Conservation (phyloP, 2,888 invertebrate genomes). For the Yponomeuta sedellus region DNA sequence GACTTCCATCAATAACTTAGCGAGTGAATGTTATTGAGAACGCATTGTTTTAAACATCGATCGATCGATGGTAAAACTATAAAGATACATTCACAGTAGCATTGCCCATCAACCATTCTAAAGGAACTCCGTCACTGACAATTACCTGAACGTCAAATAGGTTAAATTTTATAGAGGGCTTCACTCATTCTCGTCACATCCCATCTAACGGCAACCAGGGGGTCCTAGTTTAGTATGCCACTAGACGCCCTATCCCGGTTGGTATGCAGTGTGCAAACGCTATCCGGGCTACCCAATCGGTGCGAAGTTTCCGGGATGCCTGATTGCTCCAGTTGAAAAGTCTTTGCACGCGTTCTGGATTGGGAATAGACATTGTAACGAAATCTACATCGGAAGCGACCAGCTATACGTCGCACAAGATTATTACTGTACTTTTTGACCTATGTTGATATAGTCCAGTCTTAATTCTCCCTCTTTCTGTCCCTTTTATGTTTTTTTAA, state of each 20-base stretch:
- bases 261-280: slow-evolving; percentile 52
- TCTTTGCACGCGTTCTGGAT: slow-evolving; percentile 42
- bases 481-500: too few species aligned
- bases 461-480: too few species aligned
- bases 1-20: not conserved
- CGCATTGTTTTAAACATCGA: not conserved
- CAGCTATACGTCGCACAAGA: too few species aligned
- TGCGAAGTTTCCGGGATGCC: slow-evolving; percentile 60
- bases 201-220: too few species aligned
- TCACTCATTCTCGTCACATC: not conserved
- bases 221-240: too few species aligned
- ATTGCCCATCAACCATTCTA: too few species aligned
- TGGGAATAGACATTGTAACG: slow-evolving; percentile 28
- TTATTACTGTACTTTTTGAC: too few species aligned
- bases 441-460: too few species aligned
- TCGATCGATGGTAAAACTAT: not conserved
- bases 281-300: slow-evolving; percentile 44
- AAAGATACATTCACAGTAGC: too few species aligned
- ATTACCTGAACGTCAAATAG: too few species aligned
- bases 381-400: too few species aligned
- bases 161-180: not conserved
- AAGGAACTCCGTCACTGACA: too few species aligned
- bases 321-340: slow-evolving; percentile 67
- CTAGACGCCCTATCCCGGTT: slow-evolving; percentile 26
- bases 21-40: not conserved